Base-by-base conservation (phyloP, 2,797 vertebrate genomes). In the Platyrinchus mystaceus region DNA sequence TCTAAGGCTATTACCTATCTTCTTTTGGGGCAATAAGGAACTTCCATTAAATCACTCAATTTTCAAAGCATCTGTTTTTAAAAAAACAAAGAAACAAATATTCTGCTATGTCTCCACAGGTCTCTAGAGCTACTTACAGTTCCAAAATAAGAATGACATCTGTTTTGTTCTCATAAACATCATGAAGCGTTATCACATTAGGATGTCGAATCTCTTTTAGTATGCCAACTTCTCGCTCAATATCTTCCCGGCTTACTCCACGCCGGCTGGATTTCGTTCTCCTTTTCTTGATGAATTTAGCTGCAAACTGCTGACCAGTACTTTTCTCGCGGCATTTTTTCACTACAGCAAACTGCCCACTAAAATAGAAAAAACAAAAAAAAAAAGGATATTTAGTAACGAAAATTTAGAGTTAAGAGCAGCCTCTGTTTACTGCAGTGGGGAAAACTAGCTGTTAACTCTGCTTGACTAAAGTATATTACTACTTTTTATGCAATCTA, bases 81-180 rank as follows among this genome's bases (percentile, higher is more conserved):
- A 63, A 10, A 94, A 9, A 94, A 63, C 18, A 63, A 50, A 73
- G 2, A 77, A 59, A 50, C 4, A 60, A 68, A 56, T 14, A 64
- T 21, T 44, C 19, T 50, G 18, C 46, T 30, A 32, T 4, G 8
- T 26, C 9, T 86, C 22, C 7, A 8, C 1, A 12, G 10, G 27
- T 62, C 36, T 77, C 34, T 47, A 52, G 5, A 44, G 27, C 41
- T 84, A 99, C 99, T 99, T 98, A 99, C 99, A 99, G 99, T 96
- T 99, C 99, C 91, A 99, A 98, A 97, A 99, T 99, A 82, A 99
- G 98, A 96, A 99, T 99, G 97, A 99, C 99, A 49, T 99, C 99
- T 0, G 98, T 98, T 98, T 99, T 99, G 98, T 98, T 99, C 95
- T 99, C 99, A 30, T 99, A 99, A 79, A 99, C 99, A 70, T 99